Base-by-base conservation (phyloP, 1,140 invertebrate species). In the Globodera rostochiensis region DNA sequence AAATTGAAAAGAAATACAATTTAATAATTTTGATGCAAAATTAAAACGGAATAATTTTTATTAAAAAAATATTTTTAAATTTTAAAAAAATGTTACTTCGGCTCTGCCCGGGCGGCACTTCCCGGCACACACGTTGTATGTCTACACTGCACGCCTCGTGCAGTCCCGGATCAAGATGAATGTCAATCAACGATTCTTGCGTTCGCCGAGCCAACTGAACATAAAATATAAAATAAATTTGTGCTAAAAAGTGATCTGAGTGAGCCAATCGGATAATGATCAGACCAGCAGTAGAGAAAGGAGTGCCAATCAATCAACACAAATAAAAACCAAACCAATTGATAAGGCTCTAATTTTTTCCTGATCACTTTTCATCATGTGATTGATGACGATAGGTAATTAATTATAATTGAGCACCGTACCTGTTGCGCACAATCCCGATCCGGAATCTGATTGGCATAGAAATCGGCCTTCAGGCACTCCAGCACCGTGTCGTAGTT, bases 61-160 rank as follows among this genome's bases (percentile, higher is more conserved):
- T 82, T 25, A 25, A 25, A 82, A 36, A 36, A 36, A 36, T 36
- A 36, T 3, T 36, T 36, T 36, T 36, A 36, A 36, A 2, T 36
- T 36, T 36, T 36, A n/a, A 36, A 36, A 36, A 36, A 36, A 36
- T 36, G 25, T 83, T 74, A 91, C 91, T 90, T 89, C 91, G 88
- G 80, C 95, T 95, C 88, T 94, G 94, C 77, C 96, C 96, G 89
- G 94, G 93, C 69, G 93, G 92, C 21, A 97, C 91, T 88, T 94
- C 93, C 84, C 92, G 92, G 90, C 96, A 98, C 88, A 93, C 94
- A 86, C 94, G 94, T n/a, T 93, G 91, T 11, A 98, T 91, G 86
- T 93, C 93, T 21, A 89, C 83, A 57, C 89, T 86, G 87, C 92
- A 93, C 0, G 91, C 91, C 73, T 90, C 87, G 81, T 92, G 90